Percentiles rank a stretch among this genome's conserved stretches.
phyloP scores from a whole-genome alignment of 2,113 vertebrate species.

The Thunnus thynnus region DNA sequence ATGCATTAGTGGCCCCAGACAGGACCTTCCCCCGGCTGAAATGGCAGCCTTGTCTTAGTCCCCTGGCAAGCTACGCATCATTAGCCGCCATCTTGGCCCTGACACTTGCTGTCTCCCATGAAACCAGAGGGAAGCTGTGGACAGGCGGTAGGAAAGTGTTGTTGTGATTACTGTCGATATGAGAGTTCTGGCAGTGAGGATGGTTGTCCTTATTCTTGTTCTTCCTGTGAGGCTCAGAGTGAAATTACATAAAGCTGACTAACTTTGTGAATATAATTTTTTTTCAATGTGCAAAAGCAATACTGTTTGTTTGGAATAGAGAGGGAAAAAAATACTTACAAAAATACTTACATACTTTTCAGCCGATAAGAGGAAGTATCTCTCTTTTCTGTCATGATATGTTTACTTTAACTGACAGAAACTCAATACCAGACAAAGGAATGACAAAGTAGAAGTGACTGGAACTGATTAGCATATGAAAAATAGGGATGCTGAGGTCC shows the following conservation, averaged over 20 bases:
- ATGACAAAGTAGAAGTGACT: too few species aligned
- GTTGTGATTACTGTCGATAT: neutral
- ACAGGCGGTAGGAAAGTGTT: neutral
- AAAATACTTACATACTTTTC: too few species aligned
- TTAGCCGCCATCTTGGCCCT: slow-evolving; percentile 56
- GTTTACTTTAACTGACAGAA: too few species aligned
- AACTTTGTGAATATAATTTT: neutral
- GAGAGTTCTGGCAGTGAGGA: neutral
- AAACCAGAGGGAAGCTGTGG: neutral
- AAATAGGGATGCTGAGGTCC: too few species aligned
- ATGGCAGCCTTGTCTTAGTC: slow-evolving; percentile 22
- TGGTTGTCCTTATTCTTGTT: slow-evolving; percentile 17
- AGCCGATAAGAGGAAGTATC: too few species aligned
- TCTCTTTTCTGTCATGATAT: too few species aligned
- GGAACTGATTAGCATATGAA: too few species aligned
- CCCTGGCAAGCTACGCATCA: slow-evolving; percentile 45
- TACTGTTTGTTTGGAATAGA: neutral
- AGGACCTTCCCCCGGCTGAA: slow-evolving; percentile 13
- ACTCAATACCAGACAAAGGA: too few species aligned
- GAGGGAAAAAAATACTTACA: too few species aligned
- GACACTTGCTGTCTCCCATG: slow-evolving; percentile 7
- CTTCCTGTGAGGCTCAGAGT: slow-evolving; percentile 1
- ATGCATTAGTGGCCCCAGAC: slow-evolving; percentile 25
- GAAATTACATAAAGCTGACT: neutral
- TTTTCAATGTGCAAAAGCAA: neutral